A percentile compares a stretch with the other conserved stretches of the same genome.
These are phyloP conservation scores for Oligia strigilis DNA, from an alignment of 2,888 invertebrate genomes.

Conservation along the genomic window DNA sequence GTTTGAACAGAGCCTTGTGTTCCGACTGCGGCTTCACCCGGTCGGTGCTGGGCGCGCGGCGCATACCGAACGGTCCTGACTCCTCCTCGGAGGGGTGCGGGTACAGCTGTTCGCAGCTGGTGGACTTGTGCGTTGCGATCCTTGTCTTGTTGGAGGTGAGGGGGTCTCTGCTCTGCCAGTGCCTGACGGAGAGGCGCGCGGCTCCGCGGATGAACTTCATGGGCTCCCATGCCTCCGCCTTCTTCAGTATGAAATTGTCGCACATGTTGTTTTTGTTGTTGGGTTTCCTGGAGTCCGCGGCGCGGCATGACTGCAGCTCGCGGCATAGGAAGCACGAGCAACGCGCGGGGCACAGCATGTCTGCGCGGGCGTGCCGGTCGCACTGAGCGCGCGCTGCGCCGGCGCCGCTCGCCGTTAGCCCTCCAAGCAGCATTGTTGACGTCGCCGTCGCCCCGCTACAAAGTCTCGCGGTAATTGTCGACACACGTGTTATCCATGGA, in stretches of 20 bases:
- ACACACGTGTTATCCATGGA: constrained; percentile 81
- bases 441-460: constrained; percentile 75
- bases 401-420: constrained; percentile 75
- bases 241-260: constrained; percentile 90
- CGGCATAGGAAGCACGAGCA: constrained; percentile 94
- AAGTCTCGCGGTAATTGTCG: constrained; percentile 68
- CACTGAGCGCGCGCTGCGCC: constrained; percentile 80
- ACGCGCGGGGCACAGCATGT: constrained; percentile 93
- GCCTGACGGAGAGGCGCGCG: constrained; percentile 89
- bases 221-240: constrained; percentile 89
- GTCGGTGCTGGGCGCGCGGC: constrained; percentile 88
- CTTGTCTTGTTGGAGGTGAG: constrained; percentile 83
- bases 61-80: constrained; percentile 82
- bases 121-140: constrained; percentile 84
- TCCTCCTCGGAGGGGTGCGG: constrained; percentile 84
- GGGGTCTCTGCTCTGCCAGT: constrained; percentile 88
- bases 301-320: constrained; percentile 92
- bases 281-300: constrained; percentile 86
- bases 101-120: constrained; percentile 88
- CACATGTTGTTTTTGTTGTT: constrained; percentile 84
- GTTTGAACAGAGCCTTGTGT: constrained; percentile 85
- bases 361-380: constrained; percentile 85
- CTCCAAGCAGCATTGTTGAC: constrained; percentile 79
- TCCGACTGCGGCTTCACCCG: constrained; percentile 84
- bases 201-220: constrained; percentile 88